Percentiles rank a stretch among this genome's conserved stretches.
These are phyloP conservation scores for Siniperca undulata DNA, from an alignment of 2,797 vertebrate species.

Conservation along the genomic window DNA sequence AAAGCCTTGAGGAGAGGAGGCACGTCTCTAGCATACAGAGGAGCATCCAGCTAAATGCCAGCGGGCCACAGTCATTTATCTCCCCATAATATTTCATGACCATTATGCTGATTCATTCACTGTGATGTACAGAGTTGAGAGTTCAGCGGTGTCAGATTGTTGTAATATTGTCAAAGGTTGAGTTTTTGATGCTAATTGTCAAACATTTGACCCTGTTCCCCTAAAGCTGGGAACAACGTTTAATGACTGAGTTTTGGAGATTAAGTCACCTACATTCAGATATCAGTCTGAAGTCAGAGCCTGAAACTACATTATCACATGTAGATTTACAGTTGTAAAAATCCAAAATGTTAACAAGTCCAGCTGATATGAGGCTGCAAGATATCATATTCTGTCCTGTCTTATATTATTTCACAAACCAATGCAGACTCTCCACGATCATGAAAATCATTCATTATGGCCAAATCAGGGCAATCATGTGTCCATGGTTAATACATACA, in stretches of 20 bases:
- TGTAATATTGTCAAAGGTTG: slow-evolving; percentile 49
- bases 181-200: slow-evolving; percentile 64
- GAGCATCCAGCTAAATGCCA: slow-evolving; percentile 73
- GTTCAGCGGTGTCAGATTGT: slow-evolving; percentile 60
- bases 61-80: slow-evolving; percentile 64
- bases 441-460: background rate
- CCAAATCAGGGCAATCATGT: background rate
- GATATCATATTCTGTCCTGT: background rate
- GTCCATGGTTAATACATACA: background rate
- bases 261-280: background rate
- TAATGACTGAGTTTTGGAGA: background rate
- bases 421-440: background rate
- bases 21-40: slow-evolving; percentile 67
- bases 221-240: slow-evolving; percentile 12
- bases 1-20: slow-evolving; percentile 70
- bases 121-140: slow-evolving; percentile 43
- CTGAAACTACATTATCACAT: background rate
- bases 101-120: slow-evolving; percentile 61
- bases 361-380: background rate
- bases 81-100: slow-evolving; percentile 64
- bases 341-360: background rate
- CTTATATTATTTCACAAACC: background rate
- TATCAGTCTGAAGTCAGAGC: background rate
- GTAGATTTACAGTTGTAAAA: background rate
- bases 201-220: slow-evolving; percentile 60